Evolutionary conservation across 2,113 vertebrate species (phyloP).

Genomic region (Pseudorasbora parva): DNA sequence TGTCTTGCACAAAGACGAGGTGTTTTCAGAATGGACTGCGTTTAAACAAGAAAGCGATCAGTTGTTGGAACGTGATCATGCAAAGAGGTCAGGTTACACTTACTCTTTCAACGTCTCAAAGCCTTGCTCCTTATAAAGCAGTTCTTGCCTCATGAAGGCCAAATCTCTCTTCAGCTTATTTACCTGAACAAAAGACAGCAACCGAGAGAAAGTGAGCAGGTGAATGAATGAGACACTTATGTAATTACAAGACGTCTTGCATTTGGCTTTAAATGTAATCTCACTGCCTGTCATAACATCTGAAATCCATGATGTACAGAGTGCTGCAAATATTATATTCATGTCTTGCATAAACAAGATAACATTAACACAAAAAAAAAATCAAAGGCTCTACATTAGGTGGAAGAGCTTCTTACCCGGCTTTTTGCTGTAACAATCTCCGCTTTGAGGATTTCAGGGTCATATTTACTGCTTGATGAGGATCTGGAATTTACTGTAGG

Average conservation of each 20-base stretch:
- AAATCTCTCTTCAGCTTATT: slow-evolving; percentile 96
- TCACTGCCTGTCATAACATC: background rate
- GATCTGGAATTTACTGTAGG: slow-evolving; percentile 92
- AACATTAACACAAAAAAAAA: background rate
- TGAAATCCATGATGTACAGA: background rate
- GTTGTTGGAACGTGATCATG: slow-evolving; percentile 17
- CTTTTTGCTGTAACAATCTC: slow-evolving; percentile 97
- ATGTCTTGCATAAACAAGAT: slow-evolving; percentile 27
- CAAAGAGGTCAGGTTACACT: slow-evolving; percentile 65
- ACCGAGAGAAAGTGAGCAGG: background rate
- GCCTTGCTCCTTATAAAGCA: slow-evolving; percentile 94
- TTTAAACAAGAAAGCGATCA: slow-evolving; percentile 31
- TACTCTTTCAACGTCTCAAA: slow-evolving; percentile 94
- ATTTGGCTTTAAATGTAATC: slow-evolving; percentile 14
- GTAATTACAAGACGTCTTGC: background rate
- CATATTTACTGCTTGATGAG: slow-evolving; percentile 95
- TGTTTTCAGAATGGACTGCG: background rate
- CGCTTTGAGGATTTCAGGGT: slow-evolving; percentile 97
- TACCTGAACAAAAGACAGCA: slow-evolving; percentile 78
- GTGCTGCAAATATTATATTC: background rate
- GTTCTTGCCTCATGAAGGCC: slow-evolving; percentile 92
- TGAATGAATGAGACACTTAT: slow-evolving; percentile 8
- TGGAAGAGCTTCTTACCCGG: slow-evolving; percentile 80
- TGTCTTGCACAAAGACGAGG: background rate
- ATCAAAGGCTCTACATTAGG: background rate